Evolutionary conservation across 2,888 invertebrate species (phyloP), one percentile per base, ranked within the genome.

Genomic region (Dorcus parallelipipedus): DNA sequence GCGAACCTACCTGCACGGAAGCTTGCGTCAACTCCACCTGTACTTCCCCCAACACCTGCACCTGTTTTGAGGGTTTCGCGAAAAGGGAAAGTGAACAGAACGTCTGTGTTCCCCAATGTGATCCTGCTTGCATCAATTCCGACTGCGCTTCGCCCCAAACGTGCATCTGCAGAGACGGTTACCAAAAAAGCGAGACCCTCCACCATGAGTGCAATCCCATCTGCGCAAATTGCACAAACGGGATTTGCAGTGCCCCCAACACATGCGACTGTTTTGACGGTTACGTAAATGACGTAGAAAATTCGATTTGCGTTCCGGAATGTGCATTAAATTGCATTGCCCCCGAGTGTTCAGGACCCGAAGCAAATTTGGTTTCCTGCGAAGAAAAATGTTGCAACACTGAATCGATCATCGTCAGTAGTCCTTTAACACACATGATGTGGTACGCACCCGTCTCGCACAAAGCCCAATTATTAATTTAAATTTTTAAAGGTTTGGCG

Each of bases 61-160:
- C 58, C 3, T 69, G 69, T 54, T 51, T 58, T 6, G 59, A 66
- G 59, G 59, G 61, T 10, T 76, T 72, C 49, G 54, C 40, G 9
- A 43, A 42, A n/a, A 54, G 54, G 33, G 45, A 45, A 8, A 51
- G 61, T 10, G 59, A 57, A 6, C 63, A 65, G 17, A 66, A 56
- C 26, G 23, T 51, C n/a, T 76, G 76, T 43, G 42, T 54, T 17
- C 69, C 75, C 1, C 41, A 53, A 0, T 76, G 75, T 59, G 51
- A 43, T n/a, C 52, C 49, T 40, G 39, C 60, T 9, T 62, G 65
- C 52, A 6, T 56, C 3, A 64, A 68, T 56, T 63, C 65, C 23
- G 50, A 52, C 4, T 77, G 76, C 51, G 50, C 56, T 10, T 55
- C 60, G 7, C 65, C 63, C 45, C 59, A 67, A 26, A 59, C 56